Percentiles rank a stretch among this genome's conserved stretches.
Conservation (phyloP, 2,797 vertebrate genomes). For the Caiman crocodilus region DNA sequence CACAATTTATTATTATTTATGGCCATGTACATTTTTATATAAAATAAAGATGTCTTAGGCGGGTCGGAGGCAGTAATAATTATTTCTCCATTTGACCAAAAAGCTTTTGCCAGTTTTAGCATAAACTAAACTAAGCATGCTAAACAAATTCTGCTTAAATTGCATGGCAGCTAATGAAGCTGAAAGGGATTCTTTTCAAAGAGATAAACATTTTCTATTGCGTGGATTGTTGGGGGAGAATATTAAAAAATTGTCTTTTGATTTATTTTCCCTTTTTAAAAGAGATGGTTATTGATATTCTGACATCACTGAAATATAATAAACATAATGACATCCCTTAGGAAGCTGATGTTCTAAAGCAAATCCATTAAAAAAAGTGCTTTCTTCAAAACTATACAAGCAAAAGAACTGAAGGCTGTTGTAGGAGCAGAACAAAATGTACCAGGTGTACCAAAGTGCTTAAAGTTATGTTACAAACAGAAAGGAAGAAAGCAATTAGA, state of each 20-base stretch:
- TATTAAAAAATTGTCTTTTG: not conserved
- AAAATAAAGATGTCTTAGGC: conserved; percentile 27
- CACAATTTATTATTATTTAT: not conserved
- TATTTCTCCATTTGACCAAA: not conserved
- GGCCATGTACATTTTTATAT: not conserved
- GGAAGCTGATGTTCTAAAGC: not conserved
- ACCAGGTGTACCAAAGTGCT: conserved; percentile 55
- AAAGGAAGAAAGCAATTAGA: not conserved
- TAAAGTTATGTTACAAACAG: conserved; percentile 19
- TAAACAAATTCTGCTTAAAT: conserved; percentile 21
- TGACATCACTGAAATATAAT: not conserved
- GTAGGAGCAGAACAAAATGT: conserved; percentile 18
- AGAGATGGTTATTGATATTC: conserved; percentile 1
- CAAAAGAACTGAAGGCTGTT: conserved; percentile 21
- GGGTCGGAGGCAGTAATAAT: not conserved
- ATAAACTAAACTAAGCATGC: conserved; percentile 15
- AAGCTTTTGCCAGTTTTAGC: conserved; percentile 29
- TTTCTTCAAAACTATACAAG: not conserved
- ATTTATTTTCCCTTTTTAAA: conserved; percentile 17
- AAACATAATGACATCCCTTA: not conserved
- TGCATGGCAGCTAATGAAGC: not conserved
- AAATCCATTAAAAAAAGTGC: not conserved
- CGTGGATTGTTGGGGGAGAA: not conserved
- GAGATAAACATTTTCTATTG: conserved; percentile 13
- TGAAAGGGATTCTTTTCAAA: not conserved